Conservation (phyloP, 2,888 invertebrate species). For the Cyaniris semiargus region DNA sequence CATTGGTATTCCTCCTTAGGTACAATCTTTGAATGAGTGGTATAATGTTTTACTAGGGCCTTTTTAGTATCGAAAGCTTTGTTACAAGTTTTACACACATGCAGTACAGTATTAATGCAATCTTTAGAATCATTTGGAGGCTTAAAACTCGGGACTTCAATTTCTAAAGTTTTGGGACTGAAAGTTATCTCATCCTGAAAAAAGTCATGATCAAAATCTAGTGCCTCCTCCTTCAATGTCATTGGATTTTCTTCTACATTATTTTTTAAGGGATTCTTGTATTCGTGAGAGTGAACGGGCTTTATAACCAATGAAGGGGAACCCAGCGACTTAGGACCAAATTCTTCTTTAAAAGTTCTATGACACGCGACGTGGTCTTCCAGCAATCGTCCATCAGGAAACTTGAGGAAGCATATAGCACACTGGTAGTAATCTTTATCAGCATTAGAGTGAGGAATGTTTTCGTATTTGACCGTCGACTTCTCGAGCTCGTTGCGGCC, state of each 20-base stretch:
- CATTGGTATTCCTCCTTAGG: conserved; percentile 51
- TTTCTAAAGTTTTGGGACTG: conserved; percentile 11
- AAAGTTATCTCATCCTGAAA: conserved; percentile 11
- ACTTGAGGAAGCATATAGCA: conserved; percentile 43
- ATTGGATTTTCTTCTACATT: conserved; percentile 24
- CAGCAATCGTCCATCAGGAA: conserved; percentile 39
- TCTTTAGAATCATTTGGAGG: conserved; percentile 23
- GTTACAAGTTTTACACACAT: conserved; percentile 29
- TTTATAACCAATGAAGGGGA: background rate
- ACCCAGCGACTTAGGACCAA: conserved; percentile 3
- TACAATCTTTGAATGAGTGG: conserved; percentile 34
- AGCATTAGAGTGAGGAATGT: conserved; percentile 32
- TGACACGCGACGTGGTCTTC: conserved; percentile 42
- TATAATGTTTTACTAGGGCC: conserved; percentile 38
- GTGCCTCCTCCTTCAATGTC: conserved; percentile 33
- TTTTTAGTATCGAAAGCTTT: conserved; percentile 27
- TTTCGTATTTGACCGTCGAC: conserved; percentile 37
- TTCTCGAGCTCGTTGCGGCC: conserved; percentile 30
- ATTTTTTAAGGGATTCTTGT: conserved; percentile 21
- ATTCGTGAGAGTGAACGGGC: background rate
- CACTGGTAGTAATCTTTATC: conserved; percentile 42
- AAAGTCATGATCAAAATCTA: conserved; percentile 29
- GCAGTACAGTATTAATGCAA: conserved; percentile 31
- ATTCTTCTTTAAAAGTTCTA: conserved; percentile 31
- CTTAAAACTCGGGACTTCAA: conserved; percentile 12